Evolutionary conservation across 1,140 invertebrate species (phyloP), one percentile per base, ranked within the genome.

Genomic region (Pygmarrhopalites habei): DNA sequence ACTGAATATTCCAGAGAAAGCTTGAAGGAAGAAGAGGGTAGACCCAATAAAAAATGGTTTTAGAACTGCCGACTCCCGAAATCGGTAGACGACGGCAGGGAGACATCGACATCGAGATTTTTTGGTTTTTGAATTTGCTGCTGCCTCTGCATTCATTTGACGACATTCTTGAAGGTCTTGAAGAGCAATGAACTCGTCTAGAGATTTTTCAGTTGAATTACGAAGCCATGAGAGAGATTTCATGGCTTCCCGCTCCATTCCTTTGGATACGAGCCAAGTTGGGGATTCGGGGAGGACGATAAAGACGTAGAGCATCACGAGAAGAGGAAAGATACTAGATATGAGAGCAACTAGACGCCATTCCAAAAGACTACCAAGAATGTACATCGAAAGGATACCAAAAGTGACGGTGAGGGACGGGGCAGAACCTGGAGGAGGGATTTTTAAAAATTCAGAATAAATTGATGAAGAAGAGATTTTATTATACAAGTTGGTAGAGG

Each of bases 1-100:
- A 2, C 86, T 84, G 68, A 87, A 89, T 21, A 85, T 82, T 1
- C 89, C 89, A 1, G 83, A 84, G 47, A 89, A 82, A 72, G 90
- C 87, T 73, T 90, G 87, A 71, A 89, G 84, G 66, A 85, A 82
- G 75, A 91, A 88, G 59, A 85, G 82, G 0, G 74, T 74, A n/a
- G 84, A 75, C 66, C 87, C 79, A 7, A 91, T 81, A 0, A 79
- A 25, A 17, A 88, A 79, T 0, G 87, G 86, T 49, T 85, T 82
- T 44, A 84, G 73, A 1, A 82, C 80, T 23, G 77, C 77, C 0
- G 78, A 77, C 7, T 67, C 77, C 74, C 0, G 72, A 39, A 39
- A 81, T 65, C 32, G 76, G 71, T 30, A 76, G 74, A 15, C 77
- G 19, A 14, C 56, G n/a, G n/a, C n/a, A n/a, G n/a, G n/a, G n/a